These are phyloP conservation scores for Wasmannia auropunctata DNA, from an alignment of 1,140 invertebrate genomes.

Conservation along the genomic window DNA sequence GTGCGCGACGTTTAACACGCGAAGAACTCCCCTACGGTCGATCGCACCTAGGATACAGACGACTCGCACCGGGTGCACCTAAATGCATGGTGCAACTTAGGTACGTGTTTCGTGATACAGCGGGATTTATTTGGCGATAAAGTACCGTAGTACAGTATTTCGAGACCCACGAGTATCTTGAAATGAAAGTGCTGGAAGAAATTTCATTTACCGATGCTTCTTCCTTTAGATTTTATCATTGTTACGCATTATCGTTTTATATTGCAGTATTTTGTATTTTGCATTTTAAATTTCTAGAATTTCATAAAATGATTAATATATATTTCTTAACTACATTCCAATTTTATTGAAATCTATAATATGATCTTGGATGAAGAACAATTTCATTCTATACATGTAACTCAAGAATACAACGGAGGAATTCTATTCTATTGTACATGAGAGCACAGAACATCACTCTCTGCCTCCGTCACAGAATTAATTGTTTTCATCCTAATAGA, in stretches of 20 bases:
- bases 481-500: conserved; percentile 11
- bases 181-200: conserved; percentile 6
- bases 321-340: neutral
- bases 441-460: conserved; percentile 6
- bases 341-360: neutral
- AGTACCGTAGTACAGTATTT: neutral
- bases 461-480: conserved; percentile 3
- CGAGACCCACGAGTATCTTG: neutral
- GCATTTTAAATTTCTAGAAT: neutral
- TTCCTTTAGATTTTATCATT: neutral
- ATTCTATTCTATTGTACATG: neutral
- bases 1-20: conserved; percentile 54
- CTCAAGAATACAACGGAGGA: neutral
- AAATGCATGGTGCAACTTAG: conserved; percentile 34
- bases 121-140: conserved; percentile 24
- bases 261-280: neutral
- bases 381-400: neutral
- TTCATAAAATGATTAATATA: neutral
- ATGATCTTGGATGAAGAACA: neutral
- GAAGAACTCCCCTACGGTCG: conserved; percentile 61
- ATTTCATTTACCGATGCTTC: neutral
- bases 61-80: neutral
- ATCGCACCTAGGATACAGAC: conserved; percentile 32
- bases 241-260: neutral
- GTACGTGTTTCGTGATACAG: conserved; percentile 21